Conservation (phyloP, 2,888 invertebrate species). For the Melolontha melolontha region DNA sequence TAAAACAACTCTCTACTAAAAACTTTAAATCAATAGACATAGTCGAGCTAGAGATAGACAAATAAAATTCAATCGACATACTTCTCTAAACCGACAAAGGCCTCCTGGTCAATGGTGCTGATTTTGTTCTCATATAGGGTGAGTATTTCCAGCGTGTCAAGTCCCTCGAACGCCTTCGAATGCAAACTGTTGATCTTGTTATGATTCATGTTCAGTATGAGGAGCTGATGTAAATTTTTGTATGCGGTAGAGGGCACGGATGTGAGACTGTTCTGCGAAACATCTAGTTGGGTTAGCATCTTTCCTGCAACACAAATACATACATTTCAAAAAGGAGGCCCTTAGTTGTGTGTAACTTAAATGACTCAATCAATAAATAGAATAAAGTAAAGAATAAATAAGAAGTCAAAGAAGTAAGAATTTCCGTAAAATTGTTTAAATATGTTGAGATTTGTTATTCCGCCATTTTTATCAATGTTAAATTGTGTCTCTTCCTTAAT, state of each 20-base stretch:
- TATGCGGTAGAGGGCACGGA: conserved; percentile 85
- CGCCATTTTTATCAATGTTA: no score
- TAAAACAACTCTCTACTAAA: no score
- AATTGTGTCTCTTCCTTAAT: no score
- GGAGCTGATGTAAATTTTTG: conserved; percentile 82
- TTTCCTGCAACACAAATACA: conserved; percentile 71
- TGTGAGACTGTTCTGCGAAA: conserved; percentile 86
- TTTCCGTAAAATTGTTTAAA: no score
- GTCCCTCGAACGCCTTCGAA: conserved; percentile 85
- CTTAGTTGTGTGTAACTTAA: conserved; percentile 6
- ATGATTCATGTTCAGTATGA: conserved; percentile 90
- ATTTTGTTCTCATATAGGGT: conserved; percentile 90
- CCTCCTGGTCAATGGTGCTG: conserved; percentile 81
- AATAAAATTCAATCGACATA: conserved; percentile 66
- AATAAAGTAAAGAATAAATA: no score
- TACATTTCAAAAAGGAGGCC: not conserved
- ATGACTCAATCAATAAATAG: not conserved
- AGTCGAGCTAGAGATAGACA: not conserved
- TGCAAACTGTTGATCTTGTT: conserved; percentile 85
- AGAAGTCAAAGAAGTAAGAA: no score
- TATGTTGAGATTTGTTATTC: no score
- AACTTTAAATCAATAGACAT: no score
- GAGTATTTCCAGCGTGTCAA: conserved; percentile 88
- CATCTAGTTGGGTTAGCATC: conserved; percentile 88
- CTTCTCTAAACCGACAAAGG: conserved; percentile 90